Base-by-base conservation (phyloP, 2,113 vertebrate species). In the Otolemur garnettii region DNA sequence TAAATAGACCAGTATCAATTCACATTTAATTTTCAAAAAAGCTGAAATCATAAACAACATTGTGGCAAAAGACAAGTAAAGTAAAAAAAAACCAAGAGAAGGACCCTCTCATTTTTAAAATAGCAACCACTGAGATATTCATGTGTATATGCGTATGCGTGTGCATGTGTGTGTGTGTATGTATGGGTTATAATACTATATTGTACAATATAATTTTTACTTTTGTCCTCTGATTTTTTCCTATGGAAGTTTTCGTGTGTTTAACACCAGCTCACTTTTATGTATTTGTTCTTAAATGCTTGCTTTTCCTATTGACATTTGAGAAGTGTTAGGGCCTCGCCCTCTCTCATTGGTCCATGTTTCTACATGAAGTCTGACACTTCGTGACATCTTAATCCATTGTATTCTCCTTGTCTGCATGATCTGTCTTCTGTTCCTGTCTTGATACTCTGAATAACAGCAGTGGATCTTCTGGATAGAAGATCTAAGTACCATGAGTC, bases 281-380 rank as follows among this genome's bases (percentile, higher is more conserved):
- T 72, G 35, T 72, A 30, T 50, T 81, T 88, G 9, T 45, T 62
- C 66, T 93, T 81, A 69, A 17, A 28, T 60, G 26, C 5, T 91
- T 93, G 4, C 26, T 91, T 96, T 96, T 90, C 26, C 66, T 79
- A 28, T 33, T 95, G 50, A 62, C 5, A 57, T 77, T 91, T 93
- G 42, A 93, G 93, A 93, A 33, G 1, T n/a, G 33, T 64, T 9
- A 24, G n/a, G 60, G n/a, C 30, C 33, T 24, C 5, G 12, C 66
- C 75, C 0, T 66, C 21, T 90, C 42, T 95, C 59, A 1, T 57
- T 80, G 15, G 75, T 57, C 19, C 22, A 28, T 95, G 24, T 95
- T 90, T 4, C 85, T 95, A 19, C 11, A 68, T n/a, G 38, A 53
- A 68, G 12, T 81, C 59, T 88, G 21, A 68, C 26, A 91, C 14